Evolutionary conservation across 2,888 invertebrate species (phyloP), one percentile per base, ranked within the genome.

Genomic region (Lumbricus terrestris): DNA sequence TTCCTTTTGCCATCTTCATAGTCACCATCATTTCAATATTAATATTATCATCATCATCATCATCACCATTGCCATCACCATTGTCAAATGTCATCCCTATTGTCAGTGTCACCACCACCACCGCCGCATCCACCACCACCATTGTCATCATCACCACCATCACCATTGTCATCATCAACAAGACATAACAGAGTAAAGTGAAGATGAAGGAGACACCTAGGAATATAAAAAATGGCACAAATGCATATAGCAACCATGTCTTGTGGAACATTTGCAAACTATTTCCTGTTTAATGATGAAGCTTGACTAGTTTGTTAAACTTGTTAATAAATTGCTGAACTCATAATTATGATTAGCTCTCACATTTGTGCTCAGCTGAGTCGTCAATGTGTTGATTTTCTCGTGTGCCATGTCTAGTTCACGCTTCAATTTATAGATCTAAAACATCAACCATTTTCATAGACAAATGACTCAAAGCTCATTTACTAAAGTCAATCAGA

Each of bases 331-430:
- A n/a, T n/a, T 29, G 69, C 29, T 29, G n/a, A n/a, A 69, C 69
- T 69, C n/a, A n/a, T n/a, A n/a, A n/a, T 16, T 3, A 0, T n/a
- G 69, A n/a, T 69, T 85, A 34, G 88, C 91, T 40, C 91, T 40
- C 96, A 98, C 98, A 96, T 99, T 99, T 91, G 98, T 98, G 93
- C 98, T 98, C 92, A 99, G 97, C 95, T 99, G 99, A 93, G 97
- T 98, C 90, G 98, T 98, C 93, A 99, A 96, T 47, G 98, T 98
- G 94, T 97, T 97, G 92, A 99, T 98, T 96, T 98, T 99, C 95
- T 99, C 98, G 94, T 98, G 97, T 34, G 99, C 98, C 93, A 98
- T 97, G 89, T 97, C 96, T 91, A 99, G 96, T 95, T 99, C 99
- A 92, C 98, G 96, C 93, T 97, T 96, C 93, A 99, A 96, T 95